Percentiles rank a stretch among this genome's conserved stretches.
These are phyloP conservation scores for Tachina grossa DNA, from an alignment of 2,888 invertebrate genomes.

Conservation along the genomic window DNA sequence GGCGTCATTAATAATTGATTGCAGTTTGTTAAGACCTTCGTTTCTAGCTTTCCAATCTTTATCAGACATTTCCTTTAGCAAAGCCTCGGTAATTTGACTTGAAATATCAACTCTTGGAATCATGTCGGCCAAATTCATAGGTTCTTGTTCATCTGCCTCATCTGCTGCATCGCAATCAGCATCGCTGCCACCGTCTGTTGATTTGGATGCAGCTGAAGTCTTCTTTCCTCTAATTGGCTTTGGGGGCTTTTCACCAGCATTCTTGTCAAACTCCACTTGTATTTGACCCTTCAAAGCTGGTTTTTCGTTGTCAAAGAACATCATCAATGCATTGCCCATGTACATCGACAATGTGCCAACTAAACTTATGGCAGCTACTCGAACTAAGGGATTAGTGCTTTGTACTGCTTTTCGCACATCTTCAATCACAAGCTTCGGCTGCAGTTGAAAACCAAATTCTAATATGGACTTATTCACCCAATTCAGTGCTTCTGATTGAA, in stretches of 20 bases:
- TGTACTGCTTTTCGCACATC: slow-evolving; percentile 92
- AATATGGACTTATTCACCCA: slow-evolving; percentile 91
- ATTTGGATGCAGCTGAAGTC: slow-evolving; percentile 70
- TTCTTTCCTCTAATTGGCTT: slow-evolving; percentile 87
- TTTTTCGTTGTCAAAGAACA: slow-evolving; percentile 94
- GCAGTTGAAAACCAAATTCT: slow-evolving; percentile 93
- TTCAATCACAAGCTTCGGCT: slow-evolving; percentile 89
- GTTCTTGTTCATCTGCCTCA: slow-evolving; percentile 78
- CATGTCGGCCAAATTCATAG: slow-evolving; percentile 86
- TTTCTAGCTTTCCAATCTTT: slow-evolving; percentile 94
- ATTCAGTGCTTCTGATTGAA: slow-evolving; percentile 91
- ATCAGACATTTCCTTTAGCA: slow-evolving; percentile 91
- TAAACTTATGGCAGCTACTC: slow-evolving; percentile 87
- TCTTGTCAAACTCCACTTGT: slow-evolving; percentile 92
- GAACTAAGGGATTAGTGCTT: slow-evolving; percentile 93
- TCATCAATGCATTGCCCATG: slow-evolving; percentile 88
- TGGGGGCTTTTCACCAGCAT: slow-evolving; percentile 89
- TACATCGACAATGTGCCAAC: slow-evolving; percentile 90
- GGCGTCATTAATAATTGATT: slow-evolving; percentile 84
- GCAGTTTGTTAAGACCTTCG: slow-evolving; percentile 83
- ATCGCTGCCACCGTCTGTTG: slow-evolving; percentile 62
- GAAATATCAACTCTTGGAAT: slow-evolving; percentile 92
- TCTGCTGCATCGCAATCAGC: slow-evolving; percentile 75
- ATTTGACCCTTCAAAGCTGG: slow-evolving; percentile 92
- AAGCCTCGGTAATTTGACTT: slow-evolving; percentile 90